These are phyloP conservation scores for Zaprionus camerounensis DNA, from an alignment of 1,140 invertebrate genomes.

Conservation along the genomic window DNA sequence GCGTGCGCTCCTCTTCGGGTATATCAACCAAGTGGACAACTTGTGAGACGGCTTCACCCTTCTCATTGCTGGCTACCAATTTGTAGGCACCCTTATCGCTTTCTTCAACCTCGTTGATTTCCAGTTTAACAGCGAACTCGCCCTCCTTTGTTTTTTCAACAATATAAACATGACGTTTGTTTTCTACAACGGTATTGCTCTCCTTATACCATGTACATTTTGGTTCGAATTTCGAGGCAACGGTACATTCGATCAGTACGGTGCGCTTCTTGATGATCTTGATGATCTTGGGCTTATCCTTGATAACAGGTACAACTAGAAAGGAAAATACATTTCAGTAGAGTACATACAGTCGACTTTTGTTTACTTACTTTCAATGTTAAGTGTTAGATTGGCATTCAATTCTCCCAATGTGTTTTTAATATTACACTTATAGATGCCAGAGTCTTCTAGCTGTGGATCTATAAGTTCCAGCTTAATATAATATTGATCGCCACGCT, in stretches of 20 bases:
- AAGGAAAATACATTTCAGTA: conserved; percentile 57
- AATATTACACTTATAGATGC: conserved; percentile 98
- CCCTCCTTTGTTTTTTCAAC: conserved; percentile 80
- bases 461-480: conserved; percentile 95
- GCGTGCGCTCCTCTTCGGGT: conserved; percentile 85
- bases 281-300: conserved; percentile 95
- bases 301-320: conserved; percentile 95
- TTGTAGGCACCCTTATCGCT: conserved; percentile 95
- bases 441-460: conserved; percentile 97
- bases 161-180: conserved; percentile 81
- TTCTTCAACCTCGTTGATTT: conserved; percentile 91
- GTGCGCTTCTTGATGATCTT: conserved; percentile 95
- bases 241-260: conserved; percentile 95
- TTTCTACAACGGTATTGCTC: conserved; percentile 90
- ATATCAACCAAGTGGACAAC: conserved; percentile 93
- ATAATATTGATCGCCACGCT: conserved; percentile 94
- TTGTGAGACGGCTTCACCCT: conserved; percentile 96
- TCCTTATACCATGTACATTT: conserved; percentile 96
- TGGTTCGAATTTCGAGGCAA: conserved; percentile 94
- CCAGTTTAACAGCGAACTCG: conserved; percentile 94
- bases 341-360: conserved; percentile 14
- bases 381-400: conserved; percentile 97
- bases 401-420: conserved; percentile 98
- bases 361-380: conserved; percentile 95
- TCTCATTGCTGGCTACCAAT: conserved; percentile 95